Evolutionary conservation across 2,888 invertebrate genomes (phyloP).

Genomic region (Trichogramma evanescens): DNA sequence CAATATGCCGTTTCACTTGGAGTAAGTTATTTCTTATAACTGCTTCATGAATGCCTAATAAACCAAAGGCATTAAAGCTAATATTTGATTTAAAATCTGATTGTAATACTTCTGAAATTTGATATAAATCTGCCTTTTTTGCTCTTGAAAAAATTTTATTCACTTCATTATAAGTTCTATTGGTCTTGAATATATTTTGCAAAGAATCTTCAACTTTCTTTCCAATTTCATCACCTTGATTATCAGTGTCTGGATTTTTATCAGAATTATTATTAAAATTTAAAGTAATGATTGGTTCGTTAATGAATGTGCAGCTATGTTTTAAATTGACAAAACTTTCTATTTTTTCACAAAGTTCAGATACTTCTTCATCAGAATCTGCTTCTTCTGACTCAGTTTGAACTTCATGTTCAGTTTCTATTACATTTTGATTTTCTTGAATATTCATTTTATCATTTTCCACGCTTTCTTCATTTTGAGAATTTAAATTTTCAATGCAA

Average conservation of each 20-base stretch:
- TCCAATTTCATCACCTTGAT: neutral
- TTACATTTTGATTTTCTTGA: conserved; percentile 1
- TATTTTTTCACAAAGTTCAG: conserved; percentile 21
- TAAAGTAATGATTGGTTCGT: conserved; percentile 4
- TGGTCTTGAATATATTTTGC: conserved; percentile 21
- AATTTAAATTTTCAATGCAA: neutral
- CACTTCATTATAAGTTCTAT: conserved; percentile 16
- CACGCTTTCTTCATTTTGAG: neutral
- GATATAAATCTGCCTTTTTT: conserved; percentile 22
- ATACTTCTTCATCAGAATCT: conserved; percentile 25
- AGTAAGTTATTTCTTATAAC: conserved; percentile 26
- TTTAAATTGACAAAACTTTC: conserved; percentile 23
- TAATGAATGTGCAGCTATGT: conserved; percentile 6
- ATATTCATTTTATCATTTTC: neutral
- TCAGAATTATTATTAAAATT: neutral
- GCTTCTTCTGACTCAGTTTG: conserved; percentile 37
- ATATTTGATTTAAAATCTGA: conserved; percentile 29
- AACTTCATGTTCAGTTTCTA: conserved; percentile 23
- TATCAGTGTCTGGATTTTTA: neutral
- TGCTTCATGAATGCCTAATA: conserved; percentile 37
- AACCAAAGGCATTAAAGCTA: conserved; percentile 31
- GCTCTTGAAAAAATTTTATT: conserved; percentile 16
- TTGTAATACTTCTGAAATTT: conserved; percentile 24
- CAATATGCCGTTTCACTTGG: conserved; percentile 29
- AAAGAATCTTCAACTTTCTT: conserved; percentile 21